Conservation (phyloP, 2,888 invertebrate species). For the Fissipunctia ypsillon region DNA sequence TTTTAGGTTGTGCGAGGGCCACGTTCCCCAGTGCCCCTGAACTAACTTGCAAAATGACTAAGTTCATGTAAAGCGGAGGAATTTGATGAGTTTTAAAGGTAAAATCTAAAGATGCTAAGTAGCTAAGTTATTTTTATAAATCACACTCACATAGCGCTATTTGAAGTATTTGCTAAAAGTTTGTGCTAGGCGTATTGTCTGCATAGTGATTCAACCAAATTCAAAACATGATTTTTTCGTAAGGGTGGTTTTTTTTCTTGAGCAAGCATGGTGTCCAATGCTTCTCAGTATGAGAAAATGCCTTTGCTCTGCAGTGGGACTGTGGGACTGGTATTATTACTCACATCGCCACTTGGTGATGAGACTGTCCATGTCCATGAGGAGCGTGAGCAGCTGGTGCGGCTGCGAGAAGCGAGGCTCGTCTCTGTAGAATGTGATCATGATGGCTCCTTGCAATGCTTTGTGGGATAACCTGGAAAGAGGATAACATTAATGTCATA, state of each 20-base stretch:
- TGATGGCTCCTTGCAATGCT: constrained; percentile 98
- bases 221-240: background rate
- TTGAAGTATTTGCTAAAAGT: background rate
- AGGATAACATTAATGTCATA: background rate
- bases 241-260: too few species aligned
- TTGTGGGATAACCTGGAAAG: constrained; percentile 94
- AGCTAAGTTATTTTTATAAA: background rate
- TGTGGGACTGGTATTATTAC: constrained; percentile 68
- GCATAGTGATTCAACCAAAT: too few species aligned
- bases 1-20: too few species aligned
- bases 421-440: constrained; percentile 99
- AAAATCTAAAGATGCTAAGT: too few species aligned
- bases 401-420: constrained; percentile 99
- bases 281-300: background rate
- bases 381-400: constrained; percentile 97
- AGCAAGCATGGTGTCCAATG: background rate
- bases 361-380: constrained; percentile 99
- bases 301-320: background rate
- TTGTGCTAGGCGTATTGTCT: background rate
- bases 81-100: too few species aligned
- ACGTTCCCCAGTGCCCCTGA: too few species aligned
- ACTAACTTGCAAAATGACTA: too few species aligned
- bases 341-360: constrained; percentile 99
- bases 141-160: background rate
- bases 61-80: too few species aligned